Base-by-base conservation (phyloP, 2,797 vertebrate species). In the Scolopax bukidnonensis region DNA sequence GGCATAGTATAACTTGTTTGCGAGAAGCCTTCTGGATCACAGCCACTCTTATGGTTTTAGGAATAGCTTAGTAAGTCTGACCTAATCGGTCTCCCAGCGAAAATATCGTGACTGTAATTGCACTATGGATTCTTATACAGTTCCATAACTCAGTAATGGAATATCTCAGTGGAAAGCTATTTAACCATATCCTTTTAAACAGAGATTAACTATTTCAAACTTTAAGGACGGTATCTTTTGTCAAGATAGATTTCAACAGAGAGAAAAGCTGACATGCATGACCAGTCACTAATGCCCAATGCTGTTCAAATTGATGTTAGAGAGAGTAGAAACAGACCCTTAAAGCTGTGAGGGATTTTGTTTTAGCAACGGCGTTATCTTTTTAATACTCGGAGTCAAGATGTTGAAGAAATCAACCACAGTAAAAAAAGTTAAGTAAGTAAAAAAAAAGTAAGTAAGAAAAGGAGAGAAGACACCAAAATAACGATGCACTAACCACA, bases 111-210 rank as follows among this genome's bases (percentile, higher is more conserved):
- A 67, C 78, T 87, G 27, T 86, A 94, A 94, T 4, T 79, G 84
- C 74, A 68, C 69, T 70, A 84, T 17, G 63, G 89, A 92, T 89
- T 93, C 89, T 61, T 88, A 90, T 1, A 45, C 38, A 71, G 45
- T 59, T 91, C 89, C 75, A 33, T 54, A 95, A 87, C 45, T 75
- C 61, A 33, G 36, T 57, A 91, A 83, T 7, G 3, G 17, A 45
- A 9, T 87, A 96, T 76, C 86, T 95, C 93, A 90, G 54, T 1
- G 14, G 71, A 94, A 96, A 90, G 71, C 51, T 90, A 83, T 91
- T 95, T 95, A 93, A 96, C 83, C n/a, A n/a, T 56, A 83, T 14
- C 19, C 12, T 60, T 78, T 91, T 57, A 87, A 90, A 74, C 1
- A 59, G 41, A 87, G 25, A 94, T 87, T 48, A 87, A 73, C 32